Evolutionary conservation across 92 coral and sea anemone species (phyloP).

Genomic region (Zoanthus sociatus): DNA sequence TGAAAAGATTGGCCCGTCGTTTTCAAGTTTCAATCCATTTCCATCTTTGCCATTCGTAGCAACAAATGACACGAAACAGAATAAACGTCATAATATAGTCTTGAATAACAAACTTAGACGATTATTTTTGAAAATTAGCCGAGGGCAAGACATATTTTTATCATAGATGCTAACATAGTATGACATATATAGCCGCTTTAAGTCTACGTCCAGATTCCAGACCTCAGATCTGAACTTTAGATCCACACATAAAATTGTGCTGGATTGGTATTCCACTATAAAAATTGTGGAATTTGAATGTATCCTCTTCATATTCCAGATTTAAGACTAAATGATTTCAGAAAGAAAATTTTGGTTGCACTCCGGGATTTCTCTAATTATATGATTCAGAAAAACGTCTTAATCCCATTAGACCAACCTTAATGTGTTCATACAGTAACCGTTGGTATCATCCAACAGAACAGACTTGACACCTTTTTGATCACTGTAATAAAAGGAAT

Average conservation of each 20-base stretch:
- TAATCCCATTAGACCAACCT: background rate
- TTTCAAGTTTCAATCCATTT: too few relatives aligned
- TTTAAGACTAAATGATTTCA: background rate
- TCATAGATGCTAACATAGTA: too few relatives aligned
- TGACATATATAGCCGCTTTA: too few relatives aligned
- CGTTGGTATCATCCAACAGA: constrained; percentile 76
- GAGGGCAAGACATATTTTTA: too few relatives aligned
- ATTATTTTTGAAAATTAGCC: too few relatives aligned
- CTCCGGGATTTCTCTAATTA: background rate
- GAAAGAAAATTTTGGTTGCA: background rate
- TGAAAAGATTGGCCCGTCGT: too few relatives aligned
- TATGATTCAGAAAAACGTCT: background rate
- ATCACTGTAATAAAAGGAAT: constrained; percentile 70
- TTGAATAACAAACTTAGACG: too few relatives aligned
- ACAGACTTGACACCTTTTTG: constrained; percentile 66
- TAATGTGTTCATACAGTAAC: constrained; percentile 65
- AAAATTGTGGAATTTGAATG: background rate
- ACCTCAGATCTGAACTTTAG: too few relatives aligned
- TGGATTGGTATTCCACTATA: background rate
- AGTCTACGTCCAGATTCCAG: too few relatives aligned
- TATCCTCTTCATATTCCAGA: background rate
- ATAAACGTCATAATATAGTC: too few relatives aligned
- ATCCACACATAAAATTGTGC: background rate
- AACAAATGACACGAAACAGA: too few relatives aligned
- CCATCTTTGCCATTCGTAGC: too few relatives aligned